Evolutionary conservation across 1,140 invertebrate species (phyloP).

Genomic region (Drosophila melanogaster): DNA sequence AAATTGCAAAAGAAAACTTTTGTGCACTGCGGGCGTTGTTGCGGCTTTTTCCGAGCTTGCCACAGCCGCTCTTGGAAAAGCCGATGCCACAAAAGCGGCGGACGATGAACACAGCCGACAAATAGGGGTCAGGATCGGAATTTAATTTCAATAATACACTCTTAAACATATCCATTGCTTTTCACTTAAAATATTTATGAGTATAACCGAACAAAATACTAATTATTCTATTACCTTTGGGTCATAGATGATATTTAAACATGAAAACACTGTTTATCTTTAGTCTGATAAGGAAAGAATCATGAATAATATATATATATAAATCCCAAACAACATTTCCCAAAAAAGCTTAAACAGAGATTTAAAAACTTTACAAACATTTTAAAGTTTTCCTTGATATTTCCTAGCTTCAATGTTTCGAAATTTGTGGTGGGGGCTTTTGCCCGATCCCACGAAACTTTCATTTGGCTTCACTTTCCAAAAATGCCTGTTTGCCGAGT

Average conservation of each 20-base stretch:
- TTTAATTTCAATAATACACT: neutral
- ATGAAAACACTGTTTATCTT: no score
- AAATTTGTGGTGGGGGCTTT: slow-evolving; percentile 17
- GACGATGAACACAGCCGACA: neutral
- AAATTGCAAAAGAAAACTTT: slow-evolving; percentile 83
- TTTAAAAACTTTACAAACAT: slow-evolving; percentile 1
- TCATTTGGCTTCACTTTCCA: slow-evolving; percentile 5
- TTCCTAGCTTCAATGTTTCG: slow-evolving; percentile 9
- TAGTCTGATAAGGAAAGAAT: no score
- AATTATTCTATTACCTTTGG: no score
- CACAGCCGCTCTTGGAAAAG: slow-evolving; percentile 17
- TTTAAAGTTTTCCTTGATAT: slow-evolving; percentile 13
- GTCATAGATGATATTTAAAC: no score
- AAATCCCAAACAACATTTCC: no score
- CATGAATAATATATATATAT: neutral
- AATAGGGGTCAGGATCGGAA: neutral
- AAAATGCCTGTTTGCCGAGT: neutral
- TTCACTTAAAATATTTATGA: no score
- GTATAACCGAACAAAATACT: no score
- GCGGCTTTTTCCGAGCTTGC: slow-evolving; percentile 41
- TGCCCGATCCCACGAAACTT: slow-evolving; percentile 11
- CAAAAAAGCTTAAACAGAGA: neutral
- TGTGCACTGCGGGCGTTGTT: slow-evolving; percentile 44
- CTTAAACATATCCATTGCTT: no score
- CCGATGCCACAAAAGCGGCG: slow-evolving; percentile 3